phyloP scores from a whole-genome alignment of 1,140 invertebrate genomes.

The Tribolium madens region DNA sequence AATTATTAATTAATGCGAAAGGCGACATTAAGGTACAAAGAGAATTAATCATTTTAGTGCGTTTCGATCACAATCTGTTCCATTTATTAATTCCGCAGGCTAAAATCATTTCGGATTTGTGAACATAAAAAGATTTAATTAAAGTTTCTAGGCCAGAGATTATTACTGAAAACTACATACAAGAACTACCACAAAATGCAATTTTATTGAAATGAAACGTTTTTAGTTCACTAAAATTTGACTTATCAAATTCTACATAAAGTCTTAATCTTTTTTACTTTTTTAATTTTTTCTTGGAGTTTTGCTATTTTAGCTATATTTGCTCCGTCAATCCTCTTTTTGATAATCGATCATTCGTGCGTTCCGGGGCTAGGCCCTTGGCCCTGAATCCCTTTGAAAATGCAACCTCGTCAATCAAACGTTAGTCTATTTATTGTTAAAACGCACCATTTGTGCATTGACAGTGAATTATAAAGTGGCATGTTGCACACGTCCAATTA shows the following conservation, averaged over 20 bases:
- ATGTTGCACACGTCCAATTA: conserved; percentile 53
- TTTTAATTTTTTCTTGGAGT: too few relatives aligned
- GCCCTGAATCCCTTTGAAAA: too few relatives aligned
- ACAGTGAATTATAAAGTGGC: conserved; percentile 55
- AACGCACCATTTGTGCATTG: conserved; percentile 40
- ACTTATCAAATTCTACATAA: too few relatives aligned
- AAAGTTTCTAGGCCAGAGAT: neutral
- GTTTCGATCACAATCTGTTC: neutral
- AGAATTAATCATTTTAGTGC: too few relatives aligned
- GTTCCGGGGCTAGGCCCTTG: too few relatives aligned
- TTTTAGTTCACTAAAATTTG: too few relatives aligned
- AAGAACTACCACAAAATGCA: neutral
- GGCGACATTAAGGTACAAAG: neutral
- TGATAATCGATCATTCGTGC: too few relatives aligned
- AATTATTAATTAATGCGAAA: conserved; percentile 5
- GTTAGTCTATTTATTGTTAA: conserved; percentile 43
- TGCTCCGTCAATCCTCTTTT: too few relatives aligned
- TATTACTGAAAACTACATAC: too few relatives aligned
- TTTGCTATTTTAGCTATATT: too few relatives aligned
- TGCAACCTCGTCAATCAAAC: neutral
- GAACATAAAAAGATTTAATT: neutral
- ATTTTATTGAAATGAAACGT: neutral
- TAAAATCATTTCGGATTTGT: too few relatives aligned
- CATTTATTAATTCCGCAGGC: neutral
- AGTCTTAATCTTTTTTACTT: too few relatives aligned